Base-by-base conservation (phyloP, 2,797 vertebrate genomes). In the Phoebastria nigripes region DNA sequence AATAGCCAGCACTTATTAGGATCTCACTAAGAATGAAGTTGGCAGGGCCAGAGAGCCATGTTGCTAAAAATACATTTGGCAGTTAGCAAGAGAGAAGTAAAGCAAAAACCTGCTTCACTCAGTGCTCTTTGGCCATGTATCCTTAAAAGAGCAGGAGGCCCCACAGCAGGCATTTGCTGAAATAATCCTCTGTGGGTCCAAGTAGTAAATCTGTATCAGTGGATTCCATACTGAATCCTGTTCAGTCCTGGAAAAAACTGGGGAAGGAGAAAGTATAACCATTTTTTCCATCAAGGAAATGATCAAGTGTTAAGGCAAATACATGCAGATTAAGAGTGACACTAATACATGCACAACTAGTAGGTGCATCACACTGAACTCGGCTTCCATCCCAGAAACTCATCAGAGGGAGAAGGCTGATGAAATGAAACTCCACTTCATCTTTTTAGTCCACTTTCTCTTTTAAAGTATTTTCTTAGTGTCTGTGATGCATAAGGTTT, bases 21-120 rank as follows among this genome's bases (percentile, higher is more conserved):
- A 89, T 66, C 79, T 95, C 81, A 80, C 52, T 20, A 62, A 76
- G 67, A 92, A 82, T 11, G 11, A 89, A 77, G 63, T 4, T 90
- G 83, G 83, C 92, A 96, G 81, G 71, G 35, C 56, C 47, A 22
- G 59, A 52, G 71, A 91, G 66, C 44, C 25, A 33, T 5, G 15
- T 3, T 80, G 83, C 92, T 93, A 94, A 96, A 97, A 93, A 90
- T 87, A 66, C 16, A n/a, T 47, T 82, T 79, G 89, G 77, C 56
- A 87, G 25, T 17, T 56, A 85, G 55, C 91, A 91, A 49, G 62
- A 88, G 51, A 70, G 39, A 47, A 87, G 16, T 0, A 2, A 94
- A 47, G 29, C 12, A 82, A 67, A 87, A 86, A 51, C 9, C 31
- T 63, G 52, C 59, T 31, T 85, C 61, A 39, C 37, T 81, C 16